Percentiles rank a stretch among this genome's conserved stretches.
phyloP scores from a whole-genome alignment of 2,113 vertebrate species.

The Salvelinus namaycush region DNA sequence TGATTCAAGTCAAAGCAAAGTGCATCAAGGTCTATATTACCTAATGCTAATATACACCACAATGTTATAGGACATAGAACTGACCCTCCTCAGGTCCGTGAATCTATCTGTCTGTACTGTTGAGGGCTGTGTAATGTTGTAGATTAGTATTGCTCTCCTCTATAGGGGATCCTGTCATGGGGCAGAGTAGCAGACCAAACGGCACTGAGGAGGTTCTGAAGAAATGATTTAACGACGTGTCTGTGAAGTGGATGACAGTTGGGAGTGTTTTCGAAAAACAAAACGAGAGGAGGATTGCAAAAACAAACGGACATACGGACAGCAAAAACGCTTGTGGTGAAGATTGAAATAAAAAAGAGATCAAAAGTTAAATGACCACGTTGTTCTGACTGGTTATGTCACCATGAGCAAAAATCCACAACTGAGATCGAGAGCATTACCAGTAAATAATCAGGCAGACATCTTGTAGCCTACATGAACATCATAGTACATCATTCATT shows the following conservation, averaged over 20 bases:
- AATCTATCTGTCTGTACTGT: conserved; percentile 49
- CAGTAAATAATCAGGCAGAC: conserved; percentile 63
- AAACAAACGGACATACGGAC: background rate
- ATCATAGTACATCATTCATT: conserved; percentile 70
- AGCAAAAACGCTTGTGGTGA: conserved; percentile 11
- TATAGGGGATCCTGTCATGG: conserved; percentile 30
- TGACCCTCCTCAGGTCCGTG: conserved; percentile 46
- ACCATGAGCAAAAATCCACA: conserved; percentile 72
- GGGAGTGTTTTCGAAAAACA: conserved; percentile 33
- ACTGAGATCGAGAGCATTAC: conserved; percentile 48
- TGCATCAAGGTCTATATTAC: conserved; percentile 77
- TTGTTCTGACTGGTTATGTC: conserved; percentile 40
- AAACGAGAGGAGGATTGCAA: conserved; percentile 9
- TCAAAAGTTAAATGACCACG: conserved; percentile 16
- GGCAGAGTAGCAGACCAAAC: conserved; percentile 41
- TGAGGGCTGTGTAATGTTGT: conserved; percentile 19
- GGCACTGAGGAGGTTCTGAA: conserved; percentile 40
- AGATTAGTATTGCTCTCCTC: conserved; percentile 29
- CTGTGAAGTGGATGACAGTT: conserved; percentile 41
- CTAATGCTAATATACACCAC: conserved; percentile 75
- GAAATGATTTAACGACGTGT: conserved; percentile 47
- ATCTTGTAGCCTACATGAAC: conserved; percentile 66
- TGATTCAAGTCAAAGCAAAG: conserved; percentile 81
- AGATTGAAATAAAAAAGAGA: background rate
- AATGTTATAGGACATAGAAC: conserved; percentile 66